These are phyloP conservation scores for Drosophila trapezifrons DNA, from an alignment of 1,140 invertebrate genomes.

Conservation along the genomic window DNA sequence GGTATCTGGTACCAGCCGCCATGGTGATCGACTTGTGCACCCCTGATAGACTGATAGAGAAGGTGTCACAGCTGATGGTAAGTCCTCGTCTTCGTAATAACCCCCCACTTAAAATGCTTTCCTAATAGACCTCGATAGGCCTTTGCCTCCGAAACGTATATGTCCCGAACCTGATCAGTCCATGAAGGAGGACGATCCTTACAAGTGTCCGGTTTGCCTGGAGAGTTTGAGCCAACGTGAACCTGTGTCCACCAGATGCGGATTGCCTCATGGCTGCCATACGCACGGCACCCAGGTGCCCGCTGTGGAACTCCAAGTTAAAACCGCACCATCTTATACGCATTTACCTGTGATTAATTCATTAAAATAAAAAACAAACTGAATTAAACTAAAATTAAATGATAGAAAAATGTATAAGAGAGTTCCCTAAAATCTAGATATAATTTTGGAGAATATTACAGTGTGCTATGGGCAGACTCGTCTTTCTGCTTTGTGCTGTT, in stretches of 20 bases:
- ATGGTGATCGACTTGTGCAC: too few species aligned
- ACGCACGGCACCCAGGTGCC: slow-evolving; percentile 48
- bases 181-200: slow-evolving; percentile 16
- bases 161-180: not conserved
- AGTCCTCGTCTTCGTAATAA: too few species aligned
- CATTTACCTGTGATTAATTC: slow-evolving; percentile 45
- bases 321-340: slow-evolving; percentile 32
- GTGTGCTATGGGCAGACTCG: not conserved
- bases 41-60: too few species aligned
- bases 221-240: slow-evolving; percentile 23
- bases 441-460: not conserved
- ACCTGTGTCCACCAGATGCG: slow-evolving; percentile 55
- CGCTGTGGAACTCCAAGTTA: slow-evolving; percentile 53
- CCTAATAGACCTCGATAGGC: too few species aligned
- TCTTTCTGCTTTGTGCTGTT: slow-evolving; percentile 21
- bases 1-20: too few species aligned
- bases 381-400: too few species aligned
- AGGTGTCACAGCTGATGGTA: too few species aligned
- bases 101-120: too few species aligned
- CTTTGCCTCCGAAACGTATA: too few species aligned
- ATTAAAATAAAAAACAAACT: too few species aligned
- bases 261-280: slow-evolving; percentile 41
- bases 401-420: too few species aligned
- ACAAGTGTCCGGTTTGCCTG: slow-evolving; percentile 63
- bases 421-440: too few species aligned